Percentiles rank a stretch among this genome's conserved stretches.
Evolutionary conservation across 2,888 invertebrate genomes (phyloP).

Genomic region (Dryobota labecula): DNA sequence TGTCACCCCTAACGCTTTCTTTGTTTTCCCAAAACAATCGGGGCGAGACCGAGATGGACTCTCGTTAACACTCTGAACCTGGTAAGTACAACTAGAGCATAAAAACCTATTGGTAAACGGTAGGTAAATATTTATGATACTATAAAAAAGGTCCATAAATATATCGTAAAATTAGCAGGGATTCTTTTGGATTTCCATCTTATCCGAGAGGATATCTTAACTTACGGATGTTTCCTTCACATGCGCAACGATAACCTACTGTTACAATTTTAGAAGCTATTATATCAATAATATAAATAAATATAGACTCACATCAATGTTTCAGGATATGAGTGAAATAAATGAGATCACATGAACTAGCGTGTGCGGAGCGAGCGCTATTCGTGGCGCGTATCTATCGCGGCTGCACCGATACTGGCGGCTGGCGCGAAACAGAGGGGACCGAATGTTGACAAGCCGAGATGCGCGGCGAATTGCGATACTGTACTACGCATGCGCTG

Average conservation of each 20-base stretch:
- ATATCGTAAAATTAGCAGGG: slow-evolving; percentile 26
- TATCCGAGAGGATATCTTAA: slow-evolving; percentile 14
- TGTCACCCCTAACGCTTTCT: slow-evolving; percentile 52
- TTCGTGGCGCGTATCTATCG: slow-evolving; percentile 73
- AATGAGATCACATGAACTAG: slow-evolving; percentile 80
- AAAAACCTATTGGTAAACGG: background rate
- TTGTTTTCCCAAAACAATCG: slow-evolving; percentile 54
- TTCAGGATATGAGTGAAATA: slow-evolving; percentile 73
- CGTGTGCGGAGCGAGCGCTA: slow-evolving; percentile 63
- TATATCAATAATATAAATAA: slow-evolving; percentile 50
- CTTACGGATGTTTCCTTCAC: background rate
- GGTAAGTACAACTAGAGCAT: background rate
- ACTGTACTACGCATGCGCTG: slow-evolving; percentile 63
- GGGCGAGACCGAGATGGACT: slow-evolving; percentile 28
- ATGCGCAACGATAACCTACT: background rate
- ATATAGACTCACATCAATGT: slow-evolving; percentile 76
- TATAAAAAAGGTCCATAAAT: slow-evolving; percentile 12
- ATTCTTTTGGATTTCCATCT: slow-evolving; percentile 13
- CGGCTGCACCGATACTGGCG: slow-evolving; percentile 80
- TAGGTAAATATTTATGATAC: slow-evolving; percentile 21
- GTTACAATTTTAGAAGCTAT: slow-evolving; percentile 9
- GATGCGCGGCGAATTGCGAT: slow-evolving; percentile 61
- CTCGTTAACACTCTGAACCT: slow-evolving; percentile 5
- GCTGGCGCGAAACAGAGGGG: slow-evolving; percentile 74
- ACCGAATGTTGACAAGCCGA: slow-evolving; percentile 75